Evolutionary conservation across 1,140 invertebrate species (phyloP).

Genomic region (Euschistus heros): DNA sequence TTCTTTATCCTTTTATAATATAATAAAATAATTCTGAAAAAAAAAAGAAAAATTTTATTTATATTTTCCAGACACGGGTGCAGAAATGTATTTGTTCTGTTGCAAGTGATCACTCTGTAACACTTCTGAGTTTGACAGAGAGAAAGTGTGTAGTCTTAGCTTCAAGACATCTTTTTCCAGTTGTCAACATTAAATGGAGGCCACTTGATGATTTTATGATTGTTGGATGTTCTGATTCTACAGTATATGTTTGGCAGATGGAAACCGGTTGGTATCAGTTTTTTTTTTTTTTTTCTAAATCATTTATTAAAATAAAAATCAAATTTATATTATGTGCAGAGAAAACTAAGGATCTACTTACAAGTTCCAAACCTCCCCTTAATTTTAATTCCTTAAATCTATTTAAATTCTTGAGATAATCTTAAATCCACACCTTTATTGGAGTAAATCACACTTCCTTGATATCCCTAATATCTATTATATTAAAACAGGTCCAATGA

Average conservation of each 20-base stretch:
- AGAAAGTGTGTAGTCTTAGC: conserved; percentile 90
- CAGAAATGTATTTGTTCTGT: conserved; percentile 94
- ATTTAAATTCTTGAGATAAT: no score
- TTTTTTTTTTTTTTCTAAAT: neutral
- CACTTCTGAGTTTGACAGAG: conserved; percentile 84
- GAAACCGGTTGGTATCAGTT: conserved; percentile 64
- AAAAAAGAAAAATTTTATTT: neutral
- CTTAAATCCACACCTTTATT: no score
- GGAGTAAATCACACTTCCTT: no score
- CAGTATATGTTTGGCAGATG: conserved; percentile 99
- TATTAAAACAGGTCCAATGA: no score
- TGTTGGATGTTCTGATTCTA: conserved; percentile 93
- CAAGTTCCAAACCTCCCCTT: no score
- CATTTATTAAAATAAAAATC: no score
- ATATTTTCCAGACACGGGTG: conserved; percentile 60
- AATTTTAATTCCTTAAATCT: neutral
- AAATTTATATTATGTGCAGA: no score
- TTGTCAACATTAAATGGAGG: conserved; percentile 92
- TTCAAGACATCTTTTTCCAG: conserved; percentile 91
- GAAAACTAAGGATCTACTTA: no score
- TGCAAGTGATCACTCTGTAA: conserved; percentile 94
- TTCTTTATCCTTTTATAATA: no score
- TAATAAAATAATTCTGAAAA: no score
- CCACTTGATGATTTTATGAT: conserved; percentile 97
- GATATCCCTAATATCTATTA: no score